Base-by-base conservation (phyloP, 2,113 vertebrate genomes). In the Paedocypris sp. region DNA sequence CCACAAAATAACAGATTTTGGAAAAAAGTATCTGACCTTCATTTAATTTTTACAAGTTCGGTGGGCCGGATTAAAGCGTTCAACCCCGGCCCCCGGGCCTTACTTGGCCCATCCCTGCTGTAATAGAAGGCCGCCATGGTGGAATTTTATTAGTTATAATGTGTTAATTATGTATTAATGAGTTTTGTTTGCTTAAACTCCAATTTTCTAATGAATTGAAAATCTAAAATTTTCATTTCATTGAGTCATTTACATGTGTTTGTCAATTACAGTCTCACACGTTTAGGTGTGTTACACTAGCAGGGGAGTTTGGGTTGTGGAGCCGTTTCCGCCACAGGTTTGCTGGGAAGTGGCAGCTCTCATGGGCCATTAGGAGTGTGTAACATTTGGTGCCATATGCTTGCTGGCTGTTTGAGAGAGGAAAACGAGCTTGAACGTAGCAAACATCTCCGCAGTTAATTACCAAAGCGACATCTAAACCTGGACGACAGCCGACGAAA, bases 371-470 rank as follows among this genome's bases (percentile, higher is more conserved):
- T 83, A 81, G 76, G 70, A 75, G 72, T 77, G 74, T 75, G 76
- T 70, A 83, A 82, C 83, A 82, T 82, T 86, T 70, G 71, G 77
- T 73, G 78, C 84, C 84, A 85, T 87, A 85, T 87, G 86, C 76
- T 83, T 38, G 79, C 78, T 77, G 79, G 80, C 76, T 83, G 83
- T 82, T 74, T 66, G 80, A 80, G 83, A 85, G 80, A 79, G 78
- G 76, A 48, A 60, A 72, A 70, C 71, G 33, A 73, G 80, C 71
- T 75, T 80, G 33, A 75, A 77, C 78, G 80, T 75, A 77, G 76
- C 73, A 72, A 77, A 78, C 70, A 68, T 76, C 83, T 78, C 79
- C 74, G 77, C 80, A 84, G 77, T 84, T 85, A 85, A 85, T 86
- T 84, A 83, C 77, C 77, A 73, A 36, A 47, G 64, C 78, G 78